Evolutionary conservation across 2,113 vertebrate genomes (phyloP).

Genomic region (Strigops habroptila): DNA sequence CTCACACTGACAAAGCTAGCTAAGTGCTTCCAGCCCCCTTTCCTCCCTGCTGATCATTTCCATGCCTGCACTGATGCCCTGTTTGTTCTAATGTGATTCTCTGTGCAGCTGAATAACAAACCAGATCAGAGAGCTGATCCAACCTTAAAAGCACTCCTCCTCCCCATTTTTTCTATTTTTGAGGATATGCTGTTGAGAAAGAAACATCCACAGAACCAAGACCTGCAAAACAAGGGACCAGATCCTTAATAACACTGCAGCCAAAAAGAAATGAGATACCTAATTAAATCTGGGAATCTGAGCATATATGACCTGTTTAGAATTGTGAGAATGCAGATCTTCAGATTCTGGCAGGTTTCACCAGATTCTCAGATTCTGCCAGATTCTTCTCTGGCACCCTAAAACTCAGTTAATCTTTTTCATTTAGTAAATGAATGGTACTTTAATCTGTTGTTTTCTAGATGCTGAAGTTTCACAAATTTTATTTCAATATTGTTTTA

Average conservation of each 20-base stretch:
- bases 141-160: background rate
- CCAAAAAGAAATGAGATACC: background rate
- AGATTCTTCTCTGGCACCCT: background rate
- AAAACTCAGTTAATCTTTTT: background rate
- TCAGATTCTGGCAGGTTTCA: background rate
- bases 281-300: background rate
- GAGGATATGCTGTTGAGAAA: background rate
- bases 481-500: background rate
- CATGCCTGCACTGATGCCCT: background rate
- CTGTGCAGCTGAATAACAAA: slow-evolving; percentile 7
- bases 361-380: background rate
- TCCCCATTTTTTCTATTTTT: background rate
- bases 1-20: background rate
- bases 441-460: background rate
- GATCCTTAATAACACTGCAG: background rate
- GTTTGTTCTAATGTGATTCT: background rate
- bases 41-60: background rate
- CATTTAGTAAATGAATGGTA: background rate
- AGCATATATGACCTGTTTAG: background rate
- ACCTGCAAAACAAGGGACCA: background rate
- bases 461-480: background rate
- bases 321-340: background rate
- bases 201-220: background rate
- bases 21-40: slow-evolving; percentile 19
- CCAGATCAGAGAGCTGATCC: background rate